Evolutionary conservation across 2,888 invertebrate genomes (phyloP), one percentile per base, ranked within the genome.

Genomic region (Calliscelio sp.): DNA sequence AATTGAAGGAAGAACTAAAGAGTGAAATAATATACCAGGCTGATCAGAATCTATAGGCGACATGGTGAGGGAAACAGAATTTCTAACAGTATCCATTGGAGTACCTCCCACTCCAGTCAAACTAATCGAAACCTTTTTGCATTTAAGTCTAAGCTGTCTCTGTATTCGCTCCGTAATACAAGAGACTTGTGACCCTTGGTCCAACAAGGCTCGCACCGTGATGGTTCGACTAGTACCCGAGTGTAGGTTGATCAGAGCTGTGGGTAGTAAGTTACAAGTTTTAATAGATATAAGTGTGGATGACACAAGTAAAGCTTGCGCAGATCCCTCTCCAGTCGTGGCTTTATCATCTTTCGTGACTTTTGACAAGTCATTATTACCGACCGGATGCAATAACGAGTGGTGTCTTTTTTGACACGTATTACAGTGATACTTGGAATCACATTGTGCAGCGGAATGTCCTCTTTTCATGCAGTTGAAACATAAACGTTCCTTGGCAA

Each of bases 151-250:
- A 2, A 68, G 18, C 8, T 38, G 10, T 49, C 38, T 20, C 1
- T 16, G 0, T 5, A 53, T 25, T 16, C 61, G 38, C n/a, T 61
- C 53, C 5, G 51, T 24, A 10, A 70, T 16, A 20, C 70, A 57
- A 2, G 70, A 18, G 0, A 70, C 70, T 28, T 70, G 70, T 1
- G 70, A 70, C 1, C 70, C 70, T 11, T 70, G 57, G 41, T 70
- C 70, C 22, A 70, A 20, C 25, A 70, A 16, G 25, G 70, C 44
- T 11, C 70, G 55, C 10, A 70, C 70, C 10, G 46, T 35, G 4
- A 68, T 35, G 5, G 22, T 20, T 24, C 68, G 24, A 20, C 41
- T 38, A 10, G n/a, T n/a, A 8, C 8, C 16, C 6, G 68, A 11
- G 7, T 53, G 22, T 11, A 68, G 20, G 16, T 28, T 28, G 4